Conservation (phyloP, 2,797 vertebrate genomes). For the Iguana delicatissima region DNA sequence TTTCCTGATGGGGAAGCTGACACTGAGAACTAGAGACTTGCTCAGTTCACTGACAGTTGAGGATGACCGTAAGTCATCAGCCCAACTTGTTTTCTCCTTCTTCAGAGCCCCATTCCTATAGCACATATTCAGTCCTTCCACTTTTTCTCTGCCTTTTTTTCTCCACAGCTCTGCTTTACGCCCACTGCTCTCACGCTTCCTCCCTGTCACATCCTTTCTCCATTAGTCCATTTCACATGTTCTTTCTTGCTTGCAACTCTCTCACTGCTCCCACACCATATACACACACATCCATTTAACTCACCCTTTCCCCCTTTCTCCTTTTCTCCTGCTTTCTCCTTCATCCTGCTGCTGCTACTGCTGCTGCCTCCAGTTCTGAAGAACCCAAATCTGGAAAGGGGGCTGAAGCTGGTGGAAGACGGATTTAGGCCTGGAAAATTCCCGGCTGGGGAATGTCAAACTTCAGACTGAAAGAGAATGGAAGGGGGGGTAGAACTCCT, state of each 20-base stretch:
- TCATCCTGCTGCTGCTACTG: slow-evolving; percentile 13
- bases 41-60: not conserved
- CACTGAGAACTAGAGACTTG: not conserved
- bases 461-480: slow-evolving; percentile 1
- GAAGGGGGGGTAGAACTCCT: not conserved
- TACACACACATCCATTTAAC: slow-evolving; percentile 2
- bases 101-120: not conserved
- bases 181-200: not conserved
- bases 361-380: not conserved
- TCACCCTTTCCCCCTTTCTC: slow-evolving; percentile 40
- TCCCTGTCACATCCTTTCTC: not conserved
- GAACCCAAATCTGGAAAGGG: slow-evolving; percentile 25
- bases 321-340: slow-evolving; percentile 29
- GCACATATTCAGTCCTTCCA: not conserved
- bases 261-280: not conserved
- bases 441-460: slow-evolving; percentile 39
- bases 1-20: not conserved
- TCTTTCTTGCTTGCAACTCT: not conserved
- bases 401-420: slow-evolving; percentile 20
- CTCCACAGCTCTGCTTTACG: not conserved
- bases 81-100: not conserved
- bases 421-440: slow-evolving; percentile 49
- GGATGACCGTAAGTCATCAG: not conserved
- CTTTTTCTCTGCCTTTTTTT: not conserved
- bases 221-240: not conserved